Evolutionary conservation across 2,888 invertebrate genomes (phyloP), one percentile per base, ranked within the genome.

Genomic region (Limnephilus auricula): DNA sequence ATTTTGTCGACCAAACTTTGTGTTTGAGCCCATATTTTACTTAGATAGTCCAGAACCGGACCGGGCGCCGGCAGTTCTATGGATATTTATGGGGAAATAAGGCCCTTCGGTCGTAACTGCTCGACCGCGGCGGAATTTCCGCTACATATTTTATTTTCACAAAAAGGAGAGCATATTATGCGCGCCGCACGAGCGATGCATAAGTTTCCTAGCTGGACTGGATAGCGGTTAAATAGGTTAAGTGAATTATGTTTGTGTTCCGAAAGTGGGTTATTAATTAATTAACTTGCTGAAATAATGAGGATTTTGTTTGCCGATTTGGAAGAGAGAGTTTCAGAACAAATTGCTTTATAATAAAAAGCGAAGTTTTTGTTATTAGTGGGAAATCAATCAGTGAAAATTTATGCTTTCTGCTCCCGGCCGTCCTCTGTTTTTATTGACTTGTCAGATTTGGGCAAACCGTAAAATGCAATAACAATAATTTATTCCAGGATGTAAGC

Each of bases 21-120:
- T 85, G 45, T 40, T 15, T n/a, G 34, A 40, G 40, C 37, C 40
- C 45, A 85, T 85, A 85, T 85, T 85, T 85, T 85, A 85, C 50
- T 85, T 85, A 85, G 85, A 85, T 50, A 30, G 40, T 30, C 45
- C 45, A 50, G 45, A 31, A 30, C 85, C 30, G 85, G 85, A 85
- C 85, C 45, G 50, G 85, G 45, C 45, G 85, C 30, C 45, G 87
- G 65, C 87, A 50, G 37, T 87, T 87, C n/a, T 87, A 87, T 87
- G 50, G 87, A 65, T 87, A 87, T 87, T 87, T 87, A 87, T 87
- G 78, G 87, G 65, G 37, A 50, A 87, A 87, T 87, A 87, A 65
- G 78, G 87, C 65, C 45, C 87, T 87, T 65, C 32, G 85, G 85
- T 85, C 37, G 40, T 85, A 37, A 45, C 30, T 34, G 40, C 37